Base-by-base conservation (phyloP, 2,888 invertebrate species). In the Smittia sp. region DNA sequence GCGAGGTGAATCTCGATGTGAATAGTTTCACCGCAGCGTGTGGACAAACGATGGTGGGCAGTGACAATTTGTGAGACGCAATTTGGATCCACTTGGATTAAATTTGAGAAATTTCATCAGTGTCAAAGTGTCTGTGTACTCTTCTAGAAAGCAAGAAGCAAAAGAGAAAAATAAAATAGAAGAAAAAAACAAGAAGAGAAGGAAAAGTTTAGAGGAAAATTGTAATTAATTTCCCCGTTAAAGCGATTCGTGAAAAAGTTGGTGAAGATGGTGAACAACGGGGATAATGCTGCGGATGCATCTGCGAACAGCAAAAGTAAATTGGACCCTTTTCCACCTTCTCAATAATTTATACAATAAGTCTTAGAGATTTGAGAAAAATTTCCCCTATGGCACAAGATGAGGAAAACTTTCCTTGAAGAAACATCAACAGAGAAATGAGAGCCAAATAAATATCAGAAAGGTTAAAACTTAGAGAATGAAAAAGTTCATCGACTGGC, bases 281-380 rank as follows among this genome's bases (percentile, higher is more conserved):
- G 27, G 27, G 58, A 58, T 22, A 22, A n/a, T 54, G 58, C 32
- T 32, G 72, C 22, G 18, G 72, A 62, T 72, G 62, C 72, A 62
- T 32, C 72, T 27, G 52, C 72, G 24, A 72, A 58, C 20, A 70
- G 46, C 54, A 72, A 72, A 72, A 72, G 72, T 72, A 72, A 72
- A 27, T 72, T 72, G 4, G 3, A 32, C n/a, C n/a, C 46, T 46
- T 46, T 58, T 52, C 27, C 27, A 70, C n/a, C n/a, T n/a, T 54
- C 70, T 70, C 41, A 70, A 70, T 70, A 46, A 41, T 65, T 25
- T 32, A 65, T 65, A 15, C 27, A 32, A 24, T 4, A 18, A 15
- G 32, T 32, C 32, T 32, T 9, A 3, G 32, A 32, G 32, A 6
- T 3, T 6, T 11, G 15, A 46, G 46, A 46, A 46, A 9, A n/a